A percentile compares a stretch with the other conserved stretches of the same genome.
These are phyloP conservation scores for Sipha flava DNA, from an alignment of 1,140 invertebrate genomes.

Conservation along the genomic window DNA sequence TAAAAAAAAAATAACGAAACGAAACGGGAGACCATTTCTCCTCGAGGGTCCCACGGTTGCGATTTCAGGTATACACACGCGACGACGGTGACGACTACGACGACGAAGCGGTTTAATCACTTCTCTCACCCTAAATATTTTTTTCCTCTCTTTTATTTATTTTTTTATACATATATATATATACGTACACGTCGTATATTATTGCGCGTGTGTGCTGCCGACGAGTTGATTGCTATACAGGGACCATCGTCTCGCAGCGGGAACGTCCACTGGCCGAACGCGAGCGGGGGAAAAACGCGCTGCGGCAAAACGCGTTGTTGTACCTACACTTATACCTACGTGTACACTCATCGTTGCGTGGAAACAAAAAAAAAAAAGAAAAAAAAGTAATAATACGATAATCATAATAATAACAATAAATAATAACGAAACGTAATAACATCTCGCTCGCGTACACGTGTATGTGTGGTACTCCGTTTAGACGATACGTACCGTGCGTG, in stretches of 20 bases:
- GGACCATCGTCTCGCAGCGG: conserved; percentile 2
- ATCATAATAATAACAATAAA: too few species aligned
- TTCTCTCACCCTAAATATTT: conserved; percentile 2
- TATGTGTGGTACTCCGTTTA: too few species aligned
- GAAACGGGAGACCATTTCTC: background rate
- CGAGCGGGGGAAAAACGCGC: background rate
- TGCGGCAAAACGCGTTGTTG: background rate
- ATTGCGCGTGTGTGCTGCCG: background rate
- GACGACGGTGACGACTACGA: background rate
- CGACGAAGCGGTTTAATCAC: background rate
- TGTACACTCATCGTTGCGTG: too few species aligned
- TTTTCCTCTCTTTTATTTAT: background rate
- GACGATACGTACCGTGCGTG: too few species aligned
- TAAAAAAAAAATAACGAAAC: background rate
- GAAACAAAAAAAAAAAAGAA: background rate
- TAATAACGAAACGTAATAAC: too few species aligned
- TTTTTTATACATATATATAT: background rate
- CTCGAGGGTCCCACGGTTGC: conserved; percentile 17
- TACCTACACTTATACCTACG: too few species aligned
- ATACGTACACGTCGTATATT: background rate
- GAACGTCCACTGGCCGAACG: background rate
- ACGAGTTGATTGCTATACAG: background rate
- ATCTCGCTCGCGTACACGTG: too few species aligned
- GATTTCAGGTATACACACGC: background rate
- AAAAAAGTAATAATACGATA: too few species aligned